Base-by-base conservation (phyloP, 2,113 vertebrate species). In the Scopus umbretta region DNA sequence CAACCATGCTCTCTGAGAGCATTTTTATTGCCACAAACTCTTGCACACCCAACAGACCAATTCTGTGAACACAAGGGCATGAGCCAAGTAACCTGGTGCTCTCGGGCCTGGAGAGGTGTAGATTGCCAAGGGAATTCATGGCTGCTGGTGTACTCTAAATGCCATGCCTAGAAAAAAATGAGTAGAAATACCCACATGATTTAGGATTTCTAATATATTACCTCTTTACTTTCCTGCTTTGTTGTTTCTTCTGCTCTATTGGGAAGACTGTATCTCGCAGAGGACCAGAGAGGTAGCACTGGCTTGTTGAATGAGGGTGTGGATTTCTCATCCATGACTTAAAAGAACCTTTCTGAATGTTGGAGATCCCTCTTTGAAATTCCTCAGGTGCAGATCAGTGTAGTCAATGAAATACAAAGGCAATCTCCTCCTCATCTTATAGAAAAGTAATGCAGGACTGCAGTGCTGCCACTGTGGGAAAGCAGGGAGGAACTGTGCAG, bases 1-100 rank as follows among this genome's bases (percentile, higher is more conserved):
- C 23, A 70, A 3, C 21, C 0, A 0, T 40, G 23, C 11, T 38
- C 9, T 78, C 30, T 42, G 49, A 52, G 26, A 49, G 16, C 29
- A 22, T 11, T 80, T 94, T 43, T 68, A 38, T 59, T 63, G 81
- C 23, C 53, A 88, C n/a, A 50, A 61, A 72, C 5, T 47, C 56
- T 65, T 85, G n/a, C 14, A 82, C 29, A 45, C 52, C 43, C 38
- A 45, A 15, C 29, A 79, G 38, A 74, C 30, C 38, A 36, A 13
- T 59, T 78, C 61, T 85, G 82, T 72, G 70, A 59, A 27, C 29
- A 10, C 5, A 47, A 34, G 42, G 27, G 5, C 20, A 15, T 40
- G 18, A 88, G 40, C 52, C 58, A 80, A 88, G 32, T 27, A 50
- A 30, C 18, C 45, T 63, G 32, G 47, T 70, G 52, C 30, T 62